phyloP scores from a whole-genome alignment of 2,888 invertebrate species.

The Chydorus sphaericus region DNA sequence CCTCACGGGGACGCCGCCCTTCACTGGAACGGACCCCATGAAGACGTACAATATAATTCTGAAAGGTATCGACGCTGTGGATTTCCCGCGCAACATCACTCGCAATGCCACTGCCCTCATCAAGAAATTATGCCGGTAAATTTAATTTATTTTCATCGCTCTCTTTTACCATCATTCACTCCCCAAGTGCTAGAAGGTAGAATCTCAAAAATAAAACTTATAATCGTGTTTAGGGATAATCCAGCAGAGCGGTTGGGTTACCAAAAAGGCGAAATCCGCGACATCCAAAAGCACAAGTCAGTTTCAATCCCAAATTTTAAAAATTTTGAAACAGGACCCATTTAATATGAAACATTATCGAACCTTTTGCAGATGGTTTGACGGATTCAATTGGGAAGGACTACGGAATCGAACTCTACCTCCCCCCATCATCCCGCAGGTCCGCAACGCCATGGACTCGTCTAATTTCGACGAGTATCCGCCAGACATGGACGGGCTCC shows the following conservation, averaged over 20 bases:
- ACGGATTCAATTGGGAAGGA: slow-evolving; percentile 98
- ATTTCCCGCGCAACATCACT: slow-evolving; percentile 87
- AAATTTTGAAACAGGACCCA: too few relatives aligned
- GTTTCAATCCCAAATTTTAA: too few relatives aligned
- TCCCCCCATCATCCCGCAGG: slow-evolving; percentile 81
- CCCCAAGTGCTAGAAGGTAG: too few relatives aligned
- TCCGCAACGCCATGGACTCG: slow-evolving; percentile 71
- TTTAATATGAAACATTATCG: too few relatives aligned
- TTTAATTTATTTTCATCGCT: background rate
- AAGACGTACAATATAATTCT: slow-evolving; percentile 97
- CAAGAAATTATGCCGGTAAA: slow-evolving; percentile 75
- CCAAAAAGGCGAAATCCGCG: slow-evolving; percentile 88
- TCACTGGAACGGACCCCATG: slow-evolving; percentile 95
- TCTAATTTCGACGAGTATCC: slow-evolving; percentile 97
- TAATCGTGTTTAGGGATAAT: slow-evolving; percentile 51
- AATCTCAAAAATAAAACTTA: background rate
- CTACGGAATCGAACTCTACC: slow-evolving; percentile 68
- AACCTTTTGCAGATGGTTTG: slow-evolving; percentile 99
- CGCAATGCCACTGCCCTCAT: slow-evolving; percentile 88
- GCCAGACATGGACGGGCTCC: slow-evolving; percentile 75
- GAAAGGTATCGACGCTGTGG: slow-evolving; percentile 94
- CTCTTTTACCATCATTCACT: too few relatives aligned
- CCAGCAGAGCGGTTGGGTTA: slow-evolving; percentile 95
- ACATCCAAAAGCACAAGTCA: slow-evolving; percentile 94
- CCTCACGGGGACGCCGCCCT: slow-evolving; percentile 84